Evolutionary conservation across 1,140 invertebrate species (phyloP), one percentile per base, ranked within the genome.

Genomic region (Trichomalopsis sarcophagae): DNA sequence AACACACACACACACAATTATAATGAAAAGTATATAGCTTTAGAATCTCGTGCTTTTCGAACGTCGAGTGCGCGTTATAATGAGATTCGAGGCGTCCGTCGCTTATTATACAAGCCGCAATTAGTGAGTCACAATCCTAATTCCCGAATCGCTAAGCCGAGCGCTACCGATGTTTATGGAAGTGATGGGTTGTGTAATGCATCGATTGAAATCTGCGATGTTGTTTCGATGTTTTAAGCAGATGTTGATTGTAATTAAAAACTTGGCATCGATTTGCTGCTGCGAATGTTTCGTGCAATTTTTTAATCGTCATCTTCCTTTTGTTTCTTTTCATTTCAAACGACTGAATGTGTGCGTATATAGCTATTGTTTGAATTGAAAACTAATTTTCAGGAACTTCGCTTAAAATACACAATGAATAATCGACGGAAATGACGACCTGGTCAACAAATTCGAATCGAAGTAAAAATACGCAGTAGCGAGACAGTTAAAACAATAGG

Each of bases 31-130:
- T 10, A 30, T 66, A n/a, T 69, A n/a, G n/a, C 5, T 2, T 55
- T 55, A 13, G 5, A 50, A 50, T 50, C 7, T 50, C 10, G 47
- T 50, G 14, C 14, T 50, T 50, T 44, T 44, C 9, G 62, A n/a
- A 21, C 62, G 62, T 0, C n/a, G 1, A 68, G 66, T 9, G 2
- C 6, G 10, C 23, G n/a, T 17, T 50, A 50, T 50, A 68, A 68
- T n/a, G 66, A n/a, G 23, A 71, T 71, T 1, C 27, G 23, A 71
- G 9, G 2, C 68, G 68, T 9, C 2, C 4, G 23, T 2, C 68
- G 68, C 68, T 69, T 17, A 69, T 69, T 69, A 69, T 27, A 11
- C 66, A 69, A 69, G n/a, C 66, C 21, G 66, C 66, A 71, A 71
- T 71, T 71, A 71, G 30, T 71, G 68, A 71, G 27, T 71, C 68